A percentile compares a stretch with the other conserved stretches of the same genome.
These are phyloP conservation scores for Bos taurus DNA, from an alignment of 2,113 vertebrate genomes.

Conservation along the genomic window DNA sequence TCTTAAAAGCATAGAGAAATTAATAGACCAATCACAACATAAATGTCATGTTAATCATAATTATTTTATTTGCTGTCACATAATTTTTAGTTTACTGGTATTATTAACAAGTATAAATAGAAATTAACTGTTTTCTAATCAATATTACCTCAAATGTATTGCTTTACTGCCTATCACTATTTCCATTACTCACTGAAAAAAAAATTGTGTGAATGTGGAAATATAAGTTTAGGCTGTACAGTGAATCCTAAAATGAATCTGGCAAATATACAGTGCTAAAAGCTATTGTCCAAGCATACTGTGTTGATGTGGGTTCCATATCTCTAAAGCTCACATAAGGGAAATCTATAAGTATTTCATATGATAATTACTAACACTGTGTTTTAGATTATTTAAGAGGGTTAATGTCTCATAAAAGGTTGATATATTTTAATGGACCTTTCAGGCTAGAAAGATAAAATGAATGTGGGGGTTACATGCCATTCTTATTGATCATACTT, in stretches of 20 bases:
- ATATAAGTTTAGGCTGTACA: background rate
- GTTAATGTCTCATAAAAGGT: background rate
- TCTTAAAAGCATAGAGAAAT: background rate
- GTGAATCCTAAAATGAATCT: background rate
- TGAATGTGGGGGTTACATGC: background rate
- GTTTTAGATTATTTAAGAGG: background rate
- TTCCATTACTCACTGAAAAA: background rate
- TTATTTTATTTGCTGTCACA: background rate
- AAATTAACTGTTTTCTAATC: background rate
- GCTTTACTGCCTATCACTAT: background rate
- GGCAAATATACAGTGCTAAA: background rate
- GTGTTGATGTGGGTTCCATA: background rate
- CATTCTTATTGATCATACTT: background rate
- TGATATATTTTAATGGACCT: background rate
- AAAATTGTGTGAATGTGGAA: background rate
- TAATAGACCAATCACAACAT: background rate
- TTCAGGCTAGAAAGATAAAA: background rate
- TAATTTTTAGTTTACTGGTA: background rate
- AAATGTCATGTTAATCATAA: background rate
- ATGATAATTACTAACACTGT: background rate
- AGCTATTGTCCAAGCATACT: background rate
- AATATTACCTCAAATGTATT: background rate
- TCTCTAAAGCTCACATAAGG: background rate
- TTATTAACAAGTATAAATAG: background rate
- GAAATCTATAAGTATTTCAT: background rate